These are phyloP conservation scores for Scolopax bukidnonensis DNA, from an alignment of 2,797 vertebrate species.

Conservation along the genomic window DNA sequence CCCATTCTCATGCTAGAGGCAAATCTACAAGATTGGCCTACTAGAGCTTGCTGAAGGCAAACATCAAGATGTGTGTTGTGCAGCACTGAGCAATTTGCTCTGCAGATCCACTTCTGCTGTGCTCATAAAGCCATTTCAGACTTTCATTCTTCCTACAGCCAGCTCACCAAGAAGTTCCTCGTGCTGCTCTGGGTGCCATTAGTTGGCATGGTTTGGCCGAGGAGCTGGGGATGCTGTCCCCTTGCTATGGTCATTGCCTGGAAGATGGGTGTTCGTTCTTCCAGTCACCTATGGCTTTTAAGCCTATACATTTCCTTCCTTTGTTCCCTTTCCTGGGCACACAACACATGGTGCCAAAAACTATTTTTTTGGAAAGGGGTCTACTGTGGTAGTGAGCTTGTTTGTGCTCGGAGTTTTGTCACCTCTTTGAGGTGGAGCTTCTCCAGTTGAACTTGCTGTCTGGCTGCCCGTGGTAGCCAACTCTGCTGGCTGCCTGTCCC, in stretches of 20 bases:
- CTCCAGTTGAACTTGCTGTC: background rate
- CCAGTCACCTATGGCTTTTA: background rate
- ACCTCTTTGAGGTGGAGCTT: background rate
- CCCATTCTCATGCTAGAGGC: background rate
- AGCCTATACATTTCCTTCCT: background rate
- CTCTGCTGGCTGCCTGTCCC: background rate
- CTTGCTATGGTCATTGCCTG: fast-evolving
- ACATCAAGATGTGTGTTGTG: fast-evolving
- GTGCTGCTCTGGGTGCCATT: background rate
- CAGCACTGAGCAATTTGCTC: background rate
- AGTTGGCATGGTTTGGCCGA: background rate
- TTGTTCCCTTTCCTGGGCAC: background rate
- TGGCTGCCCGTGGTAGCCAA: background rate
- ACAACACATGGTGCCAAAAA: fast-evolving
- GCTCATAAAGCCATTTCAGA: background rate
- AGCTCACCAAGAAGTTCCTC: background rate
- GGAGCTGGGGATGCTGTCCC: background rate
- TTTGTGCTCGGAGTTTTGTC: background rate
- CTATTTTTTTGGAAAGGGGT: background rate
- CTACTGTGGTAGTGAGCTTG: background rate
- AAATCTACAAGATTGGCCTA: background rate
- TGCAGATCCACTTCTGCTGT: background rate
- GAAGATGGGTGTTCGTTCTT: fast-evolving
- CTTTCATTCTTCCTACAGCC: background rate
- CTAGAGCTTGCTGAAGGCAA: background rate